A percentile compares a stretch with the other conserved stretches of the same genome.
These are phyloP conservation scores for Nemoura dubitans DNA, from an alignment of 2,888 invertebrate genomes.

Conservation along the genomic window DNA sequence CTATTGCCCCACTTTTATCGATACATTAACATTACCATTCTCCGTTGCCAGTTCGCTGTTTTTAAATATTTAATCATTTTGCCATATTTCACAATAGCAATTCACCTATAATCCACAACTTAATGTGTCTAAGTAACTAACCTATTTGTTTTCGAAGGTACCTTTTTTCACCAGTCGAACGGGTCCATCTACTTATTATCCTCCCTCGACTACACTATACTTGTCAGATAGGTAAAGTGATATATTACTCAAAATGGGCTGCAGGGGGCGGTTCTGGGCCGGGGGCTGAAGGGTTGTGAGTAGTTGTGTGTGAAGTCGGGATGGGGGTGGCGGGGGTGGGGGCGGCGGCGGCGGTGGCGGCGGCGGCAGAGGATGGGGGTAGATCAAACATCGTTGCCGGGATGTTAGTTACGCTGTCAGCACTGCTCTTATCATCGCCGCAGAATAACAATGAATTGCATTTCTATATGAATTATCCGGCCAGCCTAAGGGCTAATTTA, in stretches of 20 bases:
- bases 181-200: background rate
- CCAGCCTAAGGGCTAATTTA: background rate
- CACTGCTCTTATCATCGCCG: background rate
- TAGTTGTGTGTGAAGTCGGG: background rate
- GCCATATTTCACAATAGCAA: background rate
- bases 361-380: background rate
- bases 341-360: background rate
- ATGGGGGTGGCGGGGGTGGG: background rate
- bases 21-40: too few species aligned
- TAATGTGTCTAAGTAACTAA: background rate
- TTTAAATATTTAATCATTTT: background rate
- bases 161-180: background rate
- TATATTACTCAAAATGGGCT: constrained; percentile 25
- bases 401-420: constrained; percentile 22
- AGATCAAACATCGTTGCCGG: constrained; percentile 23
- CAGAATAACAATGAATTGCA: background rate
- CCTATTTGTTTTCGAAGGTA: background rate
- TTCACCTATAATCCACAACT: background rate
- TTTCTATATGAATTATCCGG: constrained; percentile 7
- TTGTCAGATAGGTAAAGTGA: constrained; percentile 32
- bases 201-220: background rate
- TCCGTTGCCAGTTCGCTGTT: background rate
- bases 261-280: background rate
- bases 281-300: constrained; percentile 23
- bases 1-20: too few species aligned